These are phyloP conservation scores for Drosophila mayaguana DNA, from an alignment of 2,888 invertebrate genomes.

Conservation along the genomic window DNA sequence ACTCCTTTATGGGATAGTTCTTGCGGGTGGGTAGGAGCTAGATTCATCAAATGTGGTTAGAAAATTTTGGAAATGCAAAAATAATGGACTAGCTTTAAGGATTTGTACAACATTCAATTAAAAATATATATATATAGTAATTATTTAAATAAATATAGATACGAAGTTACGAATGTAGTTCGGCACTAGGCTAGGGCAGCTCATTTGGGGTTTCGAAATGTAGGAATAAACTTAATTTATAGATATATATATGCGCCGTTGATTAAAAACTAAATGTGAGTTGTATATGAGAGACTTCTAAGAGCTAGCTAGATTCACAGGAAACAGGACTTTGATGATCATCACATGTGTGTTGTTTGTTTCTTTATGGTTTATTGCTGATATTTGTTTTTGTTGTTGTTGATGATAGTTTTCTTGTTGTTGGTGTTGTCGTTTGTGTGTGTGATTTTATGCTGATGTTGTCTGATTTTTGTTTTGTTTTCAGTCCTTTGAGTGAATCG, in stretches of 20 bases:
- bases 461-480: slow-evolving; percentile 77
- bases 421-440: slow-evolving; percentile 24
- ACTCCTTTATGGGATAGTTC: slow-evolving; percentile 27
- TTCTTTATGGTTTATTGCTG: slow-evolving; percentile 24
- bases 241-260: slow-evolving; percentile 38
- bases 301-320: slow-evolving; percentile 79
- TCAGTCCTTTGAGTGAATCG: slow-evolving; percentile 87
- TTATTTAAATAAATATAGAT: slow-evolving; percentile 21
- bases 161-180: slow-evolving; percentile 47
- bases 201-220: slow-evolving; percentile 28
- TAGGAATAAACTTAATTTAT: slow-evolving; percentile 38
- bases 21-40: slow-evolving; percentile 28
- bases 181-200: slow-evolving; percentile 62
- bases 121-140: not conserved
- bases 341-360: slow-evolving; percentile 72
- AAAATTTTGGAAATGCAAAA: slow-evolving; percentile 37
- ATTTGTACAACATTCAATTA: slow-evolving; percentile 22
- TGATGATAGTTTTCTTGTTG: slow-evolving; percentile 43
- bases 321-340: slow-evolving; percentile 79
- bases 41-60: slow-evolving; percentile 12
- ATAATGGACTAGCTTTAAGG: slow-evolving; percentile 32
- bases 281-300: slow-evolving; percentile 67
- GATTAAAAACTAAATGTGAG: slow-evolving; percentile 66
- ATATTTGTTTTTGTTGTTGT: slow-evolving; percentile 21
- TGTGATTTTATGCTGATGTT: slow-evolving; percentile 34